Evolutionary conservation across 2,113 vertebrate species (phyloP).

Genomic region (Australoheros scitulus): DNA sequence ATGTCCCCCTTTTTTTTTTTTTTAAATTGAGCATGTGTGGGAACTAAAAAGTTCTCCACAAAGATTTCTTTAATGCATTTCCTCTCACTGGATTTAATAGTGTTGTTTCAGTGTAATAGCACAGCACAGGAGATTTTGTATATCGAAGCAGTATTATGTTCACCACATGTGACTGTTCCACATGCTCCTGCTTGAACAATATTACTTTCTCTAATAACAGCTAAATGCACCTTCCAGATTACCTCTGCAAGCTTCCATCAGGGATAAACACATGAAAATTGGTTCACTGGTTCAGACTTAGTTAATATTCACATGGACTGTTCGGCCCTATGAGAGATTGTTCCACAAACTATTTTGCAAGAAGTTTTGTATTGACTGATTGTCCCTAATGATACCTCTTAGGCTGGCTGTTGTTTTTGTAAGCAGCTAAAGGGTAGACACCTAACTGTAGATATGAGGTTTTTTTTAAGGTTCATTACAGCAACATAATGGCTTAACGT

Average conservation of each 20-base stretch:
- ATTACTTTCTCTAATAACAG: slow-evolving; percentile 57
- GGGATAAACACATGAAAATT: slow-evolving; percentile 43
- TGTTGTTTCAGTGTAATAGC: slow-evolving; percentile 50
- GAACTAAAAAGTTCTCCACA: slow-evolving; percentile 51
- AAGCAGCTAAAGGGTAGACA: slow-evolving; percentile 71
- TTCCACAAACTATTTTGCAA: slow-evolving; percentile 66
- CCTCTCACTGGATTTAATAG: slow-evolving; percentile 54
- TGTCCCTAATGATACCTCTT: slow-evolving; percentile 76
- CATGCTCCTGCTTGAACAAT: slow-evolving; percentile 41
- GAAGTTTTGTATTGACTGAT: slow-evolving; percentile 75
- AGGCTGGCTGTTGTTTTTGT: slow-evolving; percentile 63
- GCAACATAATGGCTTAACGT: slow-evolving; percentile 75
- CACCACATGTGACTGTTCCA: slow-evolving; percentile 39
- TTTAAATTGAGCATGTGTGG: slow-evolving; percentile 58
- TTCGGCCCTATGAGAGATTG: slow-evolving; percentile 48
- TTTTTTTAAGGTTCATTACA: slow-evolving; percentile 78
- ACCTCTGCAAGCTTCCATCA: slow-evolving; percentile 41
- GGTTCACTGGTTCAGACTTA: slow-evolving; percentile 59
- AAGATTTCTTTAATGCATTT: slow-evolving; percentile 52
- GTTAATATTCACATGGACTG: slow-evolving; percentile 60
- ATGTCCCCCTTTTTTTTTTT: not conserved
- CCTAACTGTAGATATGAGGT: slow-evolving; percentile 50
- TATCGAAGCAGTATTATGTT: slow-evolving; percentile 45
- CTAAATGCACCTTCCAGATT: slow-evolving; percentile 54
- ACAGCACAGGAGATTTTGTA: slow-evolving; percentile 33